These are phyloP conservation scores for Euura saliciscinereae DNA, from an alignment of 1,140 invertebrate species.

Conservation along the genomic window DNA sequence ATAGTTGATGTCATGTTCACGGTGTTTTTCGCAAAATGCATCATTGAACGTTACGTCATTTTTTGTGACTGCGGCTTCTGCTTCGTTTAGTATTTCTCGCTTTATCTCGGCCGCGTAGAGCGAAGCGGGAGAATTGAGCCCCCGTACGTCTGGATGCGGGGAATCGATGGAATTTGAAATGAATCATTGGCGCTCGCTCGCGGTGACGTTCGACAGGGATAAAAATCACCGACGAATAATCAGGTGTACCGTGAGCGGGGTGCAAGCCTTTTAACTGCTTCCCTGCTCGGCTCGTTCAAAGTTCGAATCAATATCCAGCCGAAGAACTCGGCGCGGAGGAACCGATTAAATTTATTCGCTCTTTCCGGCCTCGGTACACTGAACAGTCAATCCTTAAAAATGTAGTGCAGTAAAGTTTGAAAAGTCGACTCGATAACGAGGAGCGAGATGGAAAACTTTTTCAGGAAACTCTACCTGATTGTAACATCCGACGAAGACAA, in stretches of 20 bases:
- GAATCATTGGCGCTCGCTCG: conserved; percentile 44
- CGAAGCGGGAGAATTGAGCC: neutral
- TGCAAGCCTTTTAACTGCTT: neutral
- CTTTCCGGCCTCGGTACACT: neutral
- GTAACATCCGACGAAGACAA: no score
- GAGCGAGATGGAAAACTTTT: no score
- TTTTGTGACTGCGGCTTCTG: neutral
- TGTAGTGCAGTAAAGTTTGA: no score
- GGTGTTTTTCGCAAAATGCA: neutral
- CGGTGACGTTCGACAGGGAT: neutral
- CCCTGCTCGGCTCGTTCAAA: neutral
- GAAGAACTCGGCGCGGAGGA: neutral
- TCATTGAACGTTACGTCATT: neutral
- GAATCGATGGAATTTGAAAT: conserved; percentile 49
- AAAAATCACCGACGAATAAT: neutral
- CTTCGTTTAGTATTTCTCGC: neutral
- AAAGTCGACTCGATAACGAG: no score
- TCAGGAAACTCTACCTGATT: no score
- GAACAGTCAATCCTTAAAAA: no score
- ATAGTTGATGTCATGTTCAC: no score
- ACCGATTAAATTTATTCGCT: conserved; percentile 2
- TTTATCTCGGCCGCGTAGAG: neutral
- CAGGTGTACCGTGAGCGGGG: neutral
- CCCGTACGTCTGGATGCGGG: conserved; percentile 27
- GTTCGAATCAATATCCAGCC: neutral